Conservation (phyloP, 2,888 invertebrate species). For the Acleris emargana region DNA sequence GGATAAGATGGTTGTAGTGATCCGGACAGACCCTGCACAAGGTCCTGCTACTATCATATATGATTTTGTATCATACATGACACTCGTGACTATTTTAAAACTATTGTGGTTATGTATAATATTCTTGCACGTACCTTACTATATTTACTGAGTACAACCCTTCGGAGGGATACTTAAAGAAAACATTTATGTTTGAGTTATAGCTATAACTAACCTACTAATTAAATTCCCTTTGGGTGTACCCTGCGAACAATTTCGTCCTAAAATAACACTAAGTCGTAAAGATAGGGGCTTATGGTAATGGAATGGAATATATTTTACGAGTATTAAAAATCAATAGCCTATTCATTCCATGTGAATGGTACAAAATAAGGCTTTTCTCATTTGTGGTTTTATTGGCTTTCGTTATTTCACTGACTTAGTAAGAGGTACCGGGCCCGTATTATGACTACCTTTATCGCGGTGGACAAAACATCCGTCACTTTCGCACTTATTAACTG, state of each 20-base stretch:
- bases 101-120: background rate
- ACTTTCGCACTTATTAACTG: too few relatives aligned
- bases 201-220: constrained; percentile 41
- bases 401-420: background rate
- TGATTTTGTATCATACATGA: too few relatives aligned
- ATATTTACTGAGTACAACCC: constrained; percentile 34
- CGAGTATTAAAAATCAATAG: constrained; percentile 37
- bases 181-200: constrained; percentile 38
- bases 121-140: constrained; percentile 1
- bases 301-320: constrained; percentile 36
- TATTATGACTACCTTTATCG: too few relatives aligned
- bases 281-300: constrained; percentile 48
- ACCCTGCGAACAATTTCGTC: constrained; percentile 53
- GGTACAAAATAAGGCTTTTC: constrained; percentile 8
- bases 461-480: too few relatives aligned
- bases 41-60: too few relatives aligned
- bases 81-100: too few relatives aligned
- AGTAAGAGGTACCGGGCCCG: too few relatives aligned
- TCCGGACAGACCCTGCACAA: too few relatives aligned
- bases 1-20: too few relatives aligned
- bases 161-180: constrained; percentile 36
- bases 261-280: constrained; percentile 61
- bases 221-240: constrained; percentile 49
- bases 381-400: background rate
- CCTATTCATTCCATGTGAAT: constrained; percentile 29